Percentiles rank a stretch among this genome's conserved stretches.
Conservation (phyloP, 1,140 invertebrate species). For the Drosophila insularis region DNA sequence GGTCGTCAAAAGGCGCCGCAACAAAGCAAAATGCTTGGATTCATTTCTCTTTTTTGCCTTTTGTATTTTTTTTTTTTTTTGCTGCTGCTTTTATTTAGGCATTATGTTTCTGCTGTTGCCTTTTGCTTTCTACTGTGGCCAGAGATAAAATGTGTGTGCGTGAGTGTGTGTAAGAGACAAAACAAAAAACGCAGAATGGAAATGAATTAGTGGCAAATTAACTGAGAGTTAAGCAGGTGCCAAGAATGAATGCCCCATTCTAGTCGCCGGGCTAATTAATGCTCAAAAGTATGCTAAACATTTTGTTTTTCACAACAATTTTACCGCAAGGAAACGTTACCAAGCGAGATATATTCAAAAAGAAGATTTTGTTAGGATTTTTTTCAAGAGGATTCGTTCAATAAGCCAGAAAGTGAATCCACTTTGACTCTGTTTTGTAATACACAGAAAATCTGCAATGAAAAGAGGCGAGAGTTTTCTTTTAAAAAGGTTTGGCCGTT, state of each 20-base stretch:
- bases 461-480: too few relatives aligned
- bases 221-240: constrained; percentile 50
- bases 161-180: not conserved
- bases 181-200: constrained; percentile 12
- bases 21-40: constrained; percentile 65
- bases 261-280: not conserved
- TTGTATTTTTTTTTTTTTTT: not conserved
- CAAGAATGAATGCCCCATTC: constrained; percentile 13
- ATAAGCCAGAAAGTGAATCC: too few relatives aligned
- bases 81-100: constrained; percentile 13
- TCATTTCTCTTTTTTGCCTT: constrained; percentile 18
- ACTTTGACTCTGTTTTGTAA: too few relatives aligned
- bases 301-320: not conserved
- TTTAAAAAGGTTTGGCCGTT: too few relatives aligned
- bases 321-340: not conserved
- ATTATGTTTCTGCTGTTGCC: constrained; percentile 15
- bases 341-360: not conserved
- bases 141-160: constrained; percentile 21
- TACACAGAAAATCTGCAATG: too few relatives aligned
- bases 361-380: too few relatives aligned
- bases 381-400: too few relatives aligned
- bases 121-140: constrained; percentile 10
- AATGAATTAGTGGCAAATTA: constrained; percentile 59
- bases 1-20: constrained; percentile 64
- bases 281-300: constrained; percentile 10